Percentiles rank a stretch among this genome's conserved stretches.
Conservation (phyloP, 2,888 invertebrate genomes). For the Limulus polyphemus region DNA sequence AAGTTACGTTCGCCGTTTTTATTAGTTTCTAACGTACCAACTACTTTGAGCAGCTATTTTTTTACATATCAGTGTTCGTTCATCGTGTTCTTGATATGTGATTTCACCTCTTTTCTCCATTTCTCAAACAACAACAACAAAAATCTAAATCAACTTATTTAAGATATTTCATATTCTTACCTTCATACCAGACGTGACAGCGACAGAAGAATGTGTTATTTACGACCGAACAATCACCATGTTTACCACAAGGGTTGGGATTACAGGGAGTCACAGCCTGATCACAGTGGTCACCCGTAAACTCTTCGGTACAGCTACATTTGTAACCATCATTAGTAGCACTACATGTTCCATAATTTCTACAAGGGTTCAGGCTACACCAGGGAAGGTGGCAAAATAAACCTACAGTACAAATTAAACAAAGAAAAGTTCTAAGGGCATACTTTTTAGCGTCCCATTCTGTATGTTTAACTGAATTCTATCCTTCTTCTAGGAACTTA, state of each 20-base stretch:
- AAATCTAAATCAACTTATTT: not conserved
- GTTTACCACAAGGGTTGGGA: conserved; percentile 56
- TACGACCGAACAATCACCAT: conserved; percentile 54
- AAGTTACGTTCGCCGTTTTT: no score
- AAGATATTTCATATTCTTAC: conserved; percentile 32
- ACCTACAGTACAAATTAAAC: conserved; percentile 39
- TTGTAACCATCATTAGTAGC: conserved; percentile 39
- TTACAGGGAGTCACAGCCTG: conserved; percentile 57
- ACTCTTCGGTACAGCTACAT: conserved; percentile 54
- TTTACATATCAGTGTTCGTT: no score
- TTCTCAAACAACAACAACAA: not conserved
- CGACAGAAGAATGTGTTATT: conserved; percentile 50
- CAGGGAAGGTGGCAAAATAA: conserved; percentile 61
- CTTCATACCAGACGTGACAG: conserved; percentile 62
- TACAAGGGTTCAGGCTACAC: conserved; percentile 42
- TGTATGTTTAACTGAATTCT: conserved; percentile 2
- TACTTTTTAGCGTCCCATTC: no score
- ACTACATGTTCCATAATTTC: conserved; percentile 49
- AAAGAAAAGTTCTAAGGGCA: no score
- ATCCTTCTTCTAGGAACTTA: no score
- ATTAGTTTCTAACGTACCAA: no score
- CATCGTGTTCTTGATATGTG: no score
- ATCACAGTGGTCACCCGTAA: conserved; percentile 51
- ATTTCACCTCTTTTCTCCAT: no score
- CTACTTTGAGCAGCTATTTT: no score